Evolutionary conservation across 1,140 invertebrate genomes (phyloP).

Genomic region (Leptestheria dahalacensis): DNA sequence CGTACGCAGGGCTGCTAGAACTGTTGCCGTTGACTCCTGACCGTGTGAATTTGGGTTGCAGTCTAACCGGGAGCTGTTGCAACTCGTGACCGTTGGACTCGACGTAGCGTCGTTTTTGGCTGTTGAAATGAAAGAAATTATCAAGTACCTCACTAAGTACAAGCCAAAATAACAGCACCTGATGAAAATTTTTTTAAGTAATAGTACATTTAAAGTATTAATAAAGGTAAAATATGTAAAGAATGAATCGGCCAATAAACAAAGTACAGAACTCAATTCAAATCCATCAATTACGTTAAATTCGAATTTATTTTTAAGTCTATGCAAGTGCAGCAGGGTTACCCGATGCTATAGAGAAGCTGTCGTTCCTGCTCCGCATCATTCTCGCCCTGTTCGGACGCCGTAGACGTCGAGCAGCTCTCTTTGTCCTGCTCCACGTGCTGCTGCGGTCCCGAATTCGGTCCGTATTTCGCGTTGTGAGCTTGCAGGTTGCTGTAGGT

Average conservation of each 20-base stretch:
- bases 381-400: slow-evolving; percentile 9
- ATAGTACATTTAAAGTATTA: too few species aligned
- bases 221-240: too few species aligned
- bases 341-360: background rate
- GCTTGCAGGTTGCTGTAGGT: slow-evolving; percentile 8
- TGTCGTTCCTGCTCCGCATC: background rate
- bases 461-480: slow-evolving; percentile 1
- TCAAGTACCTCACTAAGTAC: too few species aligned
- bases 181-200: too few species aligned
- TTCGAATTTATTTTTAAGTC: too few species aligned
- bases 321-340: too few species aligned
- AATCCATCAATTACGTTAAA: too few species aligned
- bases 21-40: background rate
- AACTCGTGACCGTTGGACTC: background rate
- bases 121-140: background rate
- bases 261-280: too few species aligned
- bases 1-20: background rate
- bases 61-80: background rate
- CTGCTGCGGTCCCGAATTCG: background rate
- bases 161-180: too few species aligned
- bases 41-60: background rate
- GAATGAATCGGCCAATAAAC: too few species aligned
- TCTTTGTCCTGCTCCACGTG: slow-evolving; percentile 4
- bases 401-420: slow-evolving; percentile 14
- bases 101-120: background rate